Percentiles rank a stretch among this genome's conserved stretches.
Evolutionary conservation across 2,888 invertebrate genomes (phyloP).

Genomic region (Alloplasta piceator): DNA sequence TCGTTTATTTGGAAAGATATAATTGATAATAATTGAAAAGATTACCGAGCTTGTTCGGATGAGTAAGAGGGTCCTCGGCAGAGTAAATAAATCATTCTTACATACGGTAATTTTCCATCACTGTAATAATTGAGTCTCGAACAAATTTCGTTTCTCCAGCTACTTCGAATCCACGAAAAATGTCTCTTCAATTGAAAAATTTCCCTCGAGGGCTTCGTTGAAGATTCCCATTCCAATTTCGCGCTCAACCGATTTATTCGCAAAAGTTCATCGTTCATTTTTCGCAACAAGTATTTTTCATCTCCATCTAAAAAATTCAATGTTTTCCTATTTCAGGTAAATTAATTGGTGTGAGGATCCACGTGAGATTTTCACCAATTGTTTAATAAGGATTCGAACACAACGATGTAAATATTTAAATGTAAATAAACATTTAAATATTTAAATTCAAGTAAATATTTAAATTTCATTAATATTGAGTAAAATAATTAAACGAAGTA

Average conservation of each 20-base stretch:
- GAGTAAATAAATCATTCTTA: slow-evolving; percentile 85
- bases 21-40: slow-evolving; percentile 33
- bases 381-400: too few species aligned
- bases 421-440: too few species aligned
- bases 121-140: slow-evolving; percentile 48
- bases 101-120: slow-evolving; percentile 71
- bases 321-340: too few species aligned
- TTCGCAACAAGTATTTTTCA: slow-evolving; percentile 24
- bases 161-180: slow-evolving; percentile 54
- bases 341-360: too few species aligned
- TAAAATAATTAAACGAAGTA: too few species aligned
- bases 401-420: too few species aligned
- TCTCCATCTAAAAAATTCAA: slow-evolving; percentile 16
- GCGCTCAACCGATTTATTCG: slow-evolving; percentile 66
- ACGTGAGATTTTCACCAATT: too few species aligned
- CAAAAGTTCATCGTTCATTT: slow-evolving; percentile 66
- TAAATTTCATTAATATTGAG: too few species aligned
- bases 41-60: slow-evolving; percentile 85
- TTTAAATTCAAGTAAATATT: too few species aligned
- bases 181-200: slow-evolving; percentile 50
- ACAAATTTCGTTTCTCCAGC: slow-evolving; percentile 69
- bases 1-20: slow-evolving; percentile 4
- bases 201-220: slow-evolving; percentile 59
- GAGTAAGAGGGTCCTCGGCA: slow-evolving; percentile 87
- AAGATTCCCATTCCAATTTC: slow-evolving; percentile 68